Evolutionary conservation across 2,888 invertebrate species (phyloP), one percentile per base, ranked within the genome.

Genomic region (Stenchaetothrips biformis): DNA sequence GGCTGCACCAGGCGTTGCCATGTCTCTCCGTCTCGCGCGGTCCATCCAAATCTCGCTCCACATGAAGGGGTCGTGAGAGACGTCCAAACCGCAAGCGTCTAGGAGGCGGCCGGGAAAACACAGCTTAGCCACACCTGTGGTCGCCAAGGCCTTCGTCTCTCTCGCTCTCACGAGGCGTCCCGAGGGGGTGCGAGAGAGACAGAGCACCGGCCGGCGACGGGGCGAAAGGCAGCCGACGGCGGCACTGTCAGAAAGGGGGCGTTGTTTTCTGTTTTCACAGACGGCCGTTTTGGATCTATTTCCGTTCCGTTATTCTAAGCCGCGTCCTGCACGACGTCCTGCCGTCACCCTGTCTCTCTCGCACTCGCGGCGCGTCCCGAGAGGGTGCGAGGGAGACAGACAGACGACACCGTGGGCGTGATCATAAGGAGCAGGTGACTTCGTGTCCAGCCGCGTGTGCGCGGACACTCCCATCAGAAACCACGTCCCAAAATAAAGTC

Each of bases 281-380:
- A 2, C n/a, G 67, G 25, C 67, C 67, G 67, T 74, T 74, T 74
- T 74, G 25, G 25, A 21, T 74, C 67, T 74, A 74, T 74, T 74
- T 74, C 67, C 67, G 67, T 25, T 21, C 25, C 67, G 67, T 74
- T 74, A 74, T 74, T 74, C 67, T 74, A 21, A n/a, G 62, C 62
- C 62, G 11, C 59, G 37, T 37, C 37, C 37, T 37, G 37, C 37
- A 37, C 2, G 37, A 37, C 37, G 37, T 13, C 59, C 13, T 18
- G 16, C 59, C 59, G 18, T 18, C 53, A 13, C 9, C 0, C 16
- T 13, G 53, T 53, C 53, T 13, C 53, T 18, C 4, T 53, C 53
- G 53, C 53, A 37, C 37, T 37, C 37, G 4, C 37, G 4, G n/a
- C 21, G 37, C 37, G 67, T 21, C n/a, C 18, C 62, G 62, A 7